Evolutionary conservation across 2,113 vertebrate species (phyloP), one percentile per base, ranked within the genome.

Genomic region (Oophaga pumilio): DNA sequence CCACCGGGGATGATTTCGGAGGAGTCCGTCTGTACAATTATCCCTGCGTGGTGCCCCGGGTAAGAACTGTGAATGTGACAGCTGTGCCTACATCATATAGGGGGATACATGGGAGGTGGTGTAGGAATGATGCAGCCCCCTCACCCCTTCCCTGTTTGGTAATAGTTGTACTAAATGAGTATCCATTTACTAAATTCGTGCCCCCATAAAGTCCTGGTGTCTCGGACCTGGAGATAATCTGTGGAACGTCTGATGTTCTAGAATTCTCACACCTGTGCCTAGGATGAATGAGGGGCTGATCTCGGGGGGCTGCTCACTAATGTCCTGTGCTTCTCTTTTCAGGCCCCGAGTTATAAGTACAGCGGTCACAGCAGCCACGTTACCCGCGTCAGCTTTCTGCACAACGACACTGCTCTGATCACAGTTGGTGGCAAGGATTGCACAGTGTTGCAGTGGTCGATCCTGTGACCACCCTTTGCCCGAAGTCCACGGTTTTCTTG

Each of bases 331-430:
- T 85, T 59, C 77, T 53, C 2, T n/a, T 84, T 3, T 84, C 91
- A 98, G 97, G 96, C 96, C 81, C 95, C 93, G 0, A 94, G 96
- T 94, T 94, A 97, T 90, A 93, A 93, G 83, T 97, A 96, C 1
- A 91, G 94, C 1, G 97, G 97, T 85, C 97, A 98, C 93, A 97
- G 97, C 95, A 98, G 97, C 93, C 97, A 98, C n/a, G 97, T 98
- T 93, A 98, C 97, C 87, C 97, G 96, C 10, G 93, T 97, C 91
- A 95, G 96, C 94, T 98, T 98, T 93, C 92, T 97, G 89, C 95
- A 95, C 83, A 94, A 97, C 43, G 93, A 96, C 95, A 94, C 94
- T 85, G 84, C 93, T 90, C 94, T 96, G 81, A 91, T 98, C 86
- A 96, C 96, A 87, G 96, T 96, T 0, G 97, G 97, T 1, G 97